Base-by-base conservation (phyloP, 2,888 invertebrate genomes). In the Odontomyia ornata region DNA sequence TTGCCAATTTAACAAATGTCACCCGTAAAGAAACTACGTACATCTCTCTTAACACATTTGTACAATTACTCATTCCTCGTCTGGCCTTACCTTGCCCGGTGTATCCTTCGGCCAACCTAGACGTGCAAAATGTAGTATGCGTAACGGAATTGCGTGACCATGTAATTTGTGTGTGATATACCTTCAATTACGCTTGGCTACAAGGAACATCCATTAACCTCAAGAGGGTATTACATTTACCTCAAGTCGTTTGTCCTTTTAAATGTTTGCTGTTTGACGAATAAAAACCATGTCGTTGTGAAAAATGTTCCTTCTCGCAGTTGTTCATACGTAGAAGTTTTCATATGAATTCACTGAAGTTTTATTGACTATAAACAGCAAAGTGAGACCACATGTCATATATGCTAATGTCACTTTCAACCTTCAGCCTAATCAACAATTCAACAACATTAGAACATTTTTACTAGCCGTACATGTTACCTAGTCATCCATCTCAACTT, bases 111-210 rank as follows among this genome's bases (percentile, higher is more conserved):
- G 7, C 15, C 4, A 4, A 52, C 52, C 52, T 52, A 18, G 18
- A n/a, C 52, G 7, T 52, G 15, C 3, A 52, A 52, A 36, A 5
- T 5, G 36, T 52, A 9, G 52, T 65, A 28, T 65, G 65, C 43
- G 43, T 15, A 25, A 47, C 13, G 69, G 23, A 46, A 46, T 69
- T 69, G 69, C 69, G 69, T 69, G 69, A 69, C 69, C 69, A 25
- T 69, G 69, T 47, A 69, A 69, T 69, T 52, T 69, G 46, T 69
- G 9, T 36, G 18, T 69, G 69, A 69, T 69, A 69, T 69, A 69
- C 69, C 69, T 69, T 23, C 46, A 69, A 69, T 69, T 69, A 69
- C 15, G 69, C 43, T 43, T 15, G 47, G 69, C 18, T 23, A 69
- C 69, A 69, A 18, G 69, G 23, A 69, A 69, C 47, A 69, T 69